These are phyloP conservation scores for Panthera uncia DNA, from an alignment of 2,113 vertebrate species.

Conservation along the genomic window DNA sequence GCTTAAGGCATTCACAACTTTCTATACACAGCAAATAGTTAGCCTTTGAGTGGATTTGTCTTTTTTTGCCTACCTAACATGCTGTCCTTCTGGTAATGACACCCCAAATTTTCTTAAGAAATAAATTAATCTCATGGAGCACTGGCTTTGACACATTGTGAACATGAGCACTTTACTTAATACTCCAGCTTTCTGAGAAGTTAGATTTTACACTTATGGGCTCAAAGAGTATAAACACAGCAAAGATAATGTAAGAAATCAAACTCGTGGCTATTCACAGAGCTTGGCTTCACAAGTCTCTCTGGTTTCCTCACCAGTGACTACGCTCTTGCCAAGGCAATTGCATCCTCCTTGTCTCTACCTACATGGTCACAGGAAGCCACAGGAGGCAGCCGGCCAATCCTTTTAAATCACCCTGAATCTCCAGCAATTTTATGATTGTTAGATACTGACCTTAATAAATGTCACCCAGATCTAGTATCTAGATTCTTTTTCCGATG, in stretches of 20 bases:
- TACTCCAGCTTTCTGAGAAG: neutral
- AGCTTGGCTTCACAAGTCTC: neutral
- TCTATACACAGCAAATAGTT: neutral
- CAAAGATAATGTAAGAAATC: neutral
- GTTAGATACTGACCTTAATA: neutral
- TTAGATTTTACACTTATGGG: neutral
- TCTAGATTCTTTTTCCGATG: neutral
- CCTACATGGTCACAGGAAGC: neutral
- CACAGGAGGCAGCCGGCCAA: neutral
- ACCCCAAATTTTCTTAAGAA: neutral
- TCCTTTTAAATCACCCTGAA: neutral
- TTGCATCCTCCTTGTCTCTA: neutral
- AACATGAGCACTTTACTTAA: neutral
- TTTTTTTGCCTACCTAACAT: neutral
- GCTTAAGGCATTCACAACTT: neutral
- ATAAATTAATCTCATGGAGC: neutral
- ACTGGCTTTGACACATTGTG: neutral
- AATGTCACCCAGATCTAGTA: neutral
- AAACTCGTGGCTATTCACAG: neutral
- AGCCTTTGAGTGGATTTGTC: neutral
- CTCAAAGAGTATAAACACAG: neutral
- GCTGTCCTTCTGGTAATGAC: neutral
- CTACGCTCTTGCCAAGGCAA: neutral
- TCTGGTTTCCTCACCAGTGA: neutral
- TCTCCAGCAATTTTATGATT: neutral